These are phyloP conservation scores for Dipodomys stephensi DNA, from an alignment of 2,113 vertebrate species.

Conservation along the genomic window DNA sequence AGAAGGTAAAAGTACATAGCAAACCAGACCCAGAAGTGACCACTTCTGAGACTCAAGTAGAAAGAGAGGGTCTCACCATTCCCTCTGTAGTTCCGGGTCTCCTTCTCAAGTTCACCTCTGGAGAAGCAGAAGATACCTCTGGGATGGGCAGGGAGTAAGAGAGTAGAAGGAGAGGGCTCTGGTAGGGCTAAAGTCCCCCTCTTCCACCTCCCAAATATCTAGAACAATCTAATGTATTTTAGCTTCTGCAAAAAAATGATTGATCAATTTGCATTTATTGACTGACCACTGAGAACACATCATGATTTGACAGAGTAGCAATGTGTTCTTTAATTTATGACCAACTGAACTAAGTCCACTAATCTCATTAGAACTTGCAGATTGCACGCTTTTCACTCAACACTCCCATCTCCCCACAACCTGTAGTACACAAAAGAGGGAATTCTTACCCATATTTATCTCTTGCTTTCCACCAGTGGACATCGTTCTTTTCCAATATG, in stretches of 20 bases:
- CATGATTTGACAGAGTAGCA: background rate
- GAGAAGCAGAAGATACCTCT: too few relatives aligned
- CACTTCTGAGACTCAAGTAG: too few relatives aligned
- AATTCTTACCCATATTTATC: slow-evolving; percentile 91
- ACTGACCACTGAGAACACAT: background rate
- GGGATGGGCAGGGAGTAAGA: background rate
- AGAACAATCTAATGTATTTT: background rate
- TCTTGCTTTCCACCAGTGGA: slow-evolving; percentile 95
- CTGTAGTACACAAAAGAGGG: background rate
- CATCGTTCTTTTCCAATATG: slow-evolving; percentile 92
- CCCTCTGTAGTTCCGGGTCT: too few relatives aligned
- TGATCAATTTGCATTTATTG: background rate
- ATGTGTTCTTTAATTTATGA: background rate
- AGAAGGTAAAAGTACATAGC: too few relatives aligned
- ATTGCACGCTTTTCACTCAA: background rate
- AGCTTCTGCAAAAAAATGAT: background rate
- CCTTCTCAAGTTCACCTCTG: too few relatives aligned
- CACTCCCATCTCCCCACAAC: background rate
- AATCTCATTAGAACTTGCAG: background rate
- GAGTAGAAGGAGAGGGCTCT: background rate
- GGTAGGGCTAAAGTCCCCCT: too few relatives aligned
- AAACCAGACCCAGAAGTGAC: too few relatives aligned
- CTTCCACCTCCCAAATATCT: too few relatives aligned
- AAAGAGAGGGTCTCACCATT: too few relatives aligned
- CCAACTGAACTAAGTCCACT: background rate